Conservation (phyloP, 2,888 invertebrate species). For the Epinotia bilunana region DNA sequence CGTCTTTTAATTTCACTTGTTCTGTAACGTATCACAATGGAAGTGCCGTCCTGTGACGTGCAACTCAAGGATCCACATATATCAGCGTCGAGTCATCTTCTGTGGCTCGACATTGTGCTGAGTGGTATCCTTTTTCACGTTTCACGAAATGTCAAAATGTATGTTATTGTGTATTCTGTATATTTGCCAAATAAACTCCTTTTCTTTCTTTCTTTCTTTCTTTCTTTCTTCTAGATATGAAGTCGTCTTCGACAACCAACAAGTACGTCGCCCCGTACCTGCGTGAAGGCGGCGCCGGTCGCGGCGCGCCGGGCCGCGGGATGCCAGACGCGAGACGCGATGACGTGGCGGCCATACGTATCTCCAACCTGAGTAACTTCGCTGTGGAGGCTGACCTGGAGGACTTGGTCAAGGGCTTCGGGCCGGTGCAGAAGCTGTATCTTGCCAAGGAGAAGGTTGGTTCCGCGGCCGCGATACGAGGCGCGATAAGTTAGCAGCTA, state of each 20-base stretch:
- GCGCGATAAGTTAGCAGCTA: too few species aligned
- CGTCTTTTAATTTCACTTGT: too few species aligned
- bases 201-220: not conserved
- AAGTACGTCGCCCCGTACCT: constrained; percentile 96
- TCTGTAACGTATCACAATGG: too few species aligned
- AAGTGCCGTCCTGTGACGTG: too few species aligned
- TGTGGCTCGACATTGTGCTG: too few species aligned
- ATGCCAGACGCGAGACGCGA: constrained; percentile 90
- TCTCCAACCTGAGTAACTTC: constrained; percentile 98
- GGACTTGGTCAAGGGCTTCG: constrained; percentile 97
- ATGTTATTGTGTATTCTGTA: too few species aligned
- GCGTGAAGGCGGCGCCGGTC: constrained; percentile 93
- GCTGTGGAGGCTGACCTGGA: constrained; percentile 97
- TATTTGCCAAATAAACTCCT: too few species aligned
- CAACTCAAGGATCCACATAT: too few species aligned
- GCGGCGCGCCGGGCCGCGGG: constrained; percentile 85
- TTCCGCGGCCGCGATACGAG: not conserved
- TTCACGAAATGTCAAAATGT: too few species aligned
- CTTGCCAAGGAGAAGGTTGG: constrained; percentile 95
- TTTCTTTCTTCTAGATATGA: constrained; percentile 61
- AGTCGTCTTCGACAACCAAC: constrained; percentile 80
- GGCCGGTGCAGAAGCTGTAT: constrained; percentile 96
- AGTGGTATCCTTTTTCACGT: too few species aligned
- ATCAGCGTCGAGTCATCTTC: too few species aligned
- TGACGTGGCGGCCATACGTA: constrained; percentile 96